phyloP scores from a whole-genome alignment of 2,113 vertebrate genomes.

The Chamaetylas fuelleborni region DNA sequence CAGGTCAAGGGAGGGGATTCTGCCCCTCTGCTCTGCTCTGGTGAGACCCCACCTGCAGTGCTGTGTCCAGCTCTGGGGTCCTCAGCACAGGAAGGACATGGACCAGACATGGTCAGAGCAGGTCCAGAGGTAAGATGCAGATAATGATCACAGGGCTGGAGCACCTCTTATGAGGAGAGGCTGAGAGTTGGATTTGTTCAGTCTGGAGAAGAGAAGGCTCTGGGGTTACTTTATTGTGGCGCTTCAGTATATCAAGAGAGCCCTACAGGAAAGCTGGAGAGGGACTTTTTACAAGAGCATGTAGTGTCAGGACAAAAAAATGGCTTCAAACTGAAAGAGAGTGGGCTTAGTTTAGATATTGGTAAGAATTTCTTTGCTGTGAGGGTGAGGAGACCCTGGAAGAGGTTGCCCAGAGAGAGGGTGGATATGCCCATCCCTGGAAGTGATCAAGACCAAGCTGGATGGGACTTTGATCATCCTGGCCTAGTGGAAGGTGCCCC shows the following conservation, averaged over 20 bases:
- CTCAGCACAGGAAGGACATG: neutral
- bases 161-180: neutral
- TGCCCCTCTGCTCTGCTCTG: neutral
- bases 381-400: neutral
- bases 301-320: neutral
- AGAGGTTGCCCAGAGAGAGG: neutral
- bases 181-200: neutral
- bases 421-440: neutral
- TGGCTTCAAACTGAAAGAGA: neutral
- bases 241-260: neutral
- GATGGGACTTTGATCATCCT: neutral
- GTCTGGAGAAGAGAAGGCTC: neutral
- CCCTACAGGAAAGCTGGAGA: neutral
- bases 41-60: neutral
- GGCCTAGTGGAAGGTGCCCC: neutral
- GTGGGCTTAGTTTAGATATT: neutral
- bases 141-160: neutral
- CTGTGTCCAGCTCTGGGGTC: neutral
- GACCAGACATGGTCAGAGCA: neutral
- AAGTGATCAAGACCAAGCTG: neutral
- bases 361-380: neutral
- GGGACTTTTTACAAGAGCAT: neutral
- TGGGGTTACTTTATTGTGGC: neutral
- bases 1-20: neutral
- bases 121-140: neutral